phyloP scores from a whole-genome alignment of 2,113 vertebrate species.

The Paramisgurnus dabryanus region DNA sequence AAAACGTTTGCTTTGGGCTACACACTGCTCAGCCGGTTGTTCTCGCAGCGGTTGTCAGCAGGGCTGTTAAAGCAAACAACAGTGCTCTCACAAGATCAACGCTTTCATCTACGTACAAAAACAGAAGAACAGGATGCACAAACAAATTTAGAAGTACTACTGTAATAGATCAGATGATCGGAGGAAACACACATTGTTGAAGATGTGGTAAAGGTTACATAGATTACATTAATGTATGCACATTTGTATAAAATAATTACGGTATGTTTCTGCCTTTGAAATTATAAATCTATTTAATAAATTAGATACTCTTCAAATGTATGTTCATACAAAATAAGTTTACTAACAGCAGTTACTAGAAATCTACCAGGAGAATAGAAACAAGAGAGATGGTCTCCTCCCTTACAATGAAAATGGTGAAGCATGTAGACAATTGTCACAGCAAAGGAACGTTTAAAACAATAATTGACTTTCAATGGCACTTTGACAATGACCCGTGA shows the following conservation, averaged over 20 bases:
- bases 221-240: neutral
- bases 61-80: constrained; percentile 69
- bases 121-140: constrained; percentile 52
- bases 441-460: constrained; percentile 67
- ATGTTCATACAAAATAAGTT: neutral
- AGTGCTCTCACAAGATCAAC: constrained; percentile 59
- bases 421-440: constrained; percentile 54
- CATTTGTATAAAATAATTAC: too few species aligned
- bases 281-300: neutral
- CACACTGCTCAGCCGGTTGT: constrained; percentile 42
- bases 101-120: constrained; percentile 66
- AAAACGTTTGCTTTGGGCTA: constrained; percentile 19
- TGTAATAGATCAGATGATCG: constrained; percentile 28
- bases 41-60: constrained; percentile 69
- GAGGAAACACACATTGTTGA: constrained; percentile 38
- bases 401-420: constrained; percentile 41
- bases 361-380: neutral
- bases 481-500: constrained; percentile 71
- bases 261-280: neutral
- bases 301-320: neutral
- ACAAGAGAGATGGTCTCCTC: neutral
- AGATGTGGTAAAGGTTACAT: constrained; percentile 20
- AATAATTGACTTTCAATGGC: constrained; percentile 72
- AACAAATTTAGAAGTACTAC: constrained; percentile 51
- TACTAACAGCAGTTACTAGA: constrained; percentile 13